Conservation (phyloP, 2,113 vertebrate genomes). For the Hypomesus transpacificus region DNA sequence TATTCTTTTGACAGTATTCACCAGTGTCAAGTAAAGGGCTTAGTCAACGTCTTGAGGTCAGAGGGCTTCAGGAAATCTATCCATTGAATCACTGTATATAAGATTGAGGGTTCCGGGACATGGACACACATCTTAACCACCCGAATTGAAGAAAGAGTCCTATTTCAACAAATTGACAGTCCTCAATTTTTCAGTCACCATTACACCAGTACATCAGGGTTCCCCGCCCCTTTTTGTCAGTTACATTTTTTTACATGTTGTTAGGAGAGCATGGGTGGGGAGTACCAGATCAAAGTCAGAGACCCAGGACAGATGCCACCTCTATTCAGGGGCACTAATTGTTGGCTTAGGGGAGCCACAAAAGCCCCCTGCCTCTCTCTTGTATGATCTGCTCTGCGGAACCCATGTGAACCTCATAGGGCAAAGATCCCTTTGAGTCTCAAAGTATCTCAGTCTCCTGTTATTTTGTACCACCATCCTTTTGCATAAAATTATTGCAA, state of each 20-base stretch:
- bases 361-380: slow-evolving; percentile 51
- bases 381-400: slow-evolving; percentile 57
- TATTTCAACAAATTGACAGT: not conserved
- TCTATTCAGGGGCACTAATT: slow-evolving; percentile 67
- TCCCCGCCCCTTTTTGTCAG: slow-evolving; percentile 45
- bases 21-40: too few species aligned
- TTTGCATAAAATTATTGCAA: slow-evolving; percentile 65
- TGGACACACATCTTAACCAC: too few species aligned
- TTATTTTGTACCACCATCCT: slow-evolving; percentile 46
- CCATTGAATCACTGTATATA: not conserved
- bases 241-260: slow-evolving; percentile 42
- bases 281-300: slow-evolving; percentile 46
- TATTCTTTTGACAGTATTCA: too few species aligned
- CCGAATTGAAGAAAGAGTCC: too few species aligned
- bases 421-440: slow-evolving; percentile 45
- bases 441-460: slow-evolving; percentile 34
- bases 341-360: slow-evolving; percentile 48
- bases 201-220: slow-evolving; percentile 22
- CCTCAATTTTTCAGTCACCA: not conserved
- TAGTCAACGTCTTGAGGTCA: slow-evolving; percentile 12
- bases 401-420: slow-evolving; percentile 69
- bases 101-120: too few species aligned
- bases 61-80: slow-evolving; percentile 38
- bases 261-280: slow-evolving; percentile 39
- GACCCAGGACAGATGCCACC: slow-evolving; percentile 71